Evolutionary conservation across 2,888 invertebrate species (phyloP), one percentile per base, ranked within the genome.

Genomic region (Hirtodrosophila alboralis): DNA sequence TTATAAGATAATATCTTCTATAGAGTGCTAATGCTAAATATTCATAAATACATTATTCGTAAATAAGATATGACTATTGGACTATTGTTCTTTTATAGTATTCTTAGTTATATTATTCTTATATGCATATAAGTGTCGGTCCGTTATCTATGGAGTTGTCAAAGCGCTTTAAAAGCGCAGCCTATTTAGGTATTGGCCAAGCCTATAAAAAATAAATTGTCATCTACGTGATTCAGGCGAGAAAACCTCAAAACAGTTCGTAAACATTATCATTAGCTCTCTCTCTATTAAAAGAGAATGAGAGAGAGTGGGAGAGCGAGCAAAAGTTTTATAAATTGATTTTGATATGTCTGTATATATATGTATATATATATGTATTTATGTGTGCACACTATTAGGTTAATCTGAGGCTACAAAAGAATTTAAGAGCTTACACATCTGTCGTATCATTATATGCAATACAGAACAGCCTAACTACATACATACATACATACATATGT

Each of bases 381-480:
- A n/a, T n/a, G n/a, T 18, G 34, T 31, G 47, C 53, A 60, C 47
- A 60, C 54, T 68, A 63, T 45, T 49, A 59, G 41, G 33, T 51
- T 59, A 68, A 63, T 68, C 63, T 59, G 54, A 12, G 58, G 51
- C 54, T 58, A 52, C 36, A 63, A 52, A 59, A n/a, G 37, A 51
- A 52, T 69, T 63, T 37, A 49, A 47, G 33, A 51, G 34, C 26
- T n/a, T 21, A 41, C 34, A 10, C 48, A 49, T 28, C 23, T 53
- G 34, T 7, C 56, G 34, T 37, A 43, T 49, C 51, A 49, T 18
- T n/a, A n/a, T 18, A 36, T 41, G 13, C 16, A 28, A n/a, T 26
- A 12, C 18, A 31, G 12, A 3, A n/a, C n/a, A n/a, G n/a, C 51
- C 33, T 13, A 26, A 12, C 4, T 18, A 18, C 1, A 2, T 2